These are phyloP conservation scores for Pelecanus crispus DNA, from an alignment of 2,113 vertebrate species.

Conservation along the genomic window DNA sequence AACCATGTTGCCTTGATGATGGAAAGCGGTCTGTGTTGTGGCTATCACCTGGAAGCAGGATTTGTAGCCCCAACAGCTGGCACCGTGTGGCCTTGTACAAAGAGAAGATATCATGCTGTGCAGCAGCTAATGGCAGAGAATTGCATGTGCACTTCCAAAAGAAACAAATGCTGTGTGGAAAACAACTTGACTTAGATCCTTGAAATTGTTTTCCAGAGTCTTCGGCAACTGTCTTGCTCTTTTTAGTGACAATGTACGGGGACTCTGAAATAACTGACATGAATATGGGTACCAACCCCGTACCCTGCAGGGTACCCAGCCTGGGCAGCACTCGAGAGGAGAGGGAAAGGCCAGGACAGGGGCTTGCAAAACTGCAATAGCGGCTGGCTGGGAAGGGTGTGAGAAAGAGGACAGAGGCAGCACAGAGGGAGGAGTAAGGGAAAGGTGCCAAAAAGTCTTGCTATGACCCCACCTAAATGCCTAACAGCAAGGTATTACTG, in stretches of 20 bases:
- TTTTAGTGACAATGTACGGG: neutral
- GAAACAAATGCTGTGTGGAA: neutral
- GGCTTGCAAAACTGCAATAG: neutral
- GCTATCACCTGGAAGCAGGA: neutral
- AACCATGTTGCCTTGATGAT: neutral
- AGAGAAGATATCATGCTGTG: neutral
- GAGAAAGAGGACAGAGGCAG: neutral
- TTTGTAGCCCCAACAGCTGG: neutral
- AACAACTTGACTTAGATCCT: neutral
- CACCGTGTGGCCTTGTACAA: neutral
- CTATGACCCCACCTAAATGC: neutral
- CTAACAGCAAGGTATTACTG: neutral
- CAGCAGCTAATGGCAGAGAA: neutral
- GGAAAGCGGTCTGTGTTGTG: neutral
- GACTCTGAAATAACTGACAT: neutral
- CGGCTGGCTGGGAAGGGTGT: neutral
- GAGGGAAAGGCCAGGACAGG: neutral
- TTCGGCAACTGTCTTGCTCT: neutral
- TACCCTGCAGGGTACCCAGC: neutral
- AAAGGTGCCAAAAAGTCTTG: neutral
- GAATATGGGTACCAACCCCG: no score
- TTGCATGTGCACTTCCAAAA: neutral
- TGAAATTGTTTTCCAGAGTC: fast-evolving
- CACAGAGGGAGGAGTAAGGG: neutral
- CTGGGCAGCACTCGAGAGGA: neutral